These are phyloP conservation scores for Pomacea maculata DNA, from an alignment of 1,140 invertebrate genomes.

Conservation along the genomic window DNA sequence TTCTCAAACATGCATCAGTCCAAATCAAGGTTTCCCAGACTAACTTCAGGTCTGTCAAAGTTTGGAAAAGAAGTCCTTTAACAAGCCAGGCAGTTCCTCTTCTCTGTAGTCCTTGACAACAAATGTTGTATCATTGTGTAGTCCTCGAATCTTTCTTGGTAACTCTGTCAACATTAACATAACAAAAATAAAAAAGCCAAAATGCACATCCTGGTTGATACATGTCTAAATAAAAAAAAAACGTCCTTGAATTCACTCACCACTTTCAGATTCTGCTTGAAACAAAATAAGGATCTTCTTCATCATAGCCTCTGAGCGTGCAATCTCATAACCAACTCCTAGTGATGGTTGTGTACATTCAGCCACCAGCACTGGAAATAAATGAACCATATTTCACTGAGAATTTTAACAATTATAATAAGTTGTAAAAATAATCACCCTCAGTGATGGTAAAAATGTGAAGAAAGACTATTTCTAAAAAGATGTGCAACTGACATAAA, in stretches of 20 bases:
- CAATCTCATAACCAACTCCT: constrained; percentile 8
- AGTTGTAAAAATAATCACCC: too few species aligned
- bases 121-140: constrained; percentile 37
- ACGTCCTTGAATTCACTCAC: not conserved
- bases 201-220: not conserved
- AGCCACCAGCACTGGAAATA: not conserved
- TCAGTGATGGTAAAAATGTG: too few species aligned
- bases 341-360: constrained; percentile 5
- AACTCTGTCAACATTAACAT: not conserved
- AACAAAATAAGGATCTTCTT: not conserved
- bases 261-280: not conserved
- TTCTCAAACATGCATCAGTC: too few species aligned
- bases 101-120: constrained; percentile 43
- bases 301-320: not conserved
- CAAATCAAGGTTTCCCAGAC: too few species aligned
- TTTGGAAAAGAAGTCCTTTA: not conserved
- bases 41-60: too few species aligned
- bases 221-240: not conserved
- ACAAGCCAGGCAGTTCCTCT: constrained; percentile 2
- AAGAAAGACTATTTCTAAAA: too few species aligned
- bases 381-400: not conserved
- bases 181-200: not conserved
- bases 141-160: constrained; percentile 6
- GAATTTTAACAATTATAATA: too few species aligned
- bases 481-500: too few species aligned